Evolutionary conservation across 2,113 vertebrate genomes (phyloP), one percentile per base, ranked within the genome.

Genomic region (Zingel zingel): DNA sequence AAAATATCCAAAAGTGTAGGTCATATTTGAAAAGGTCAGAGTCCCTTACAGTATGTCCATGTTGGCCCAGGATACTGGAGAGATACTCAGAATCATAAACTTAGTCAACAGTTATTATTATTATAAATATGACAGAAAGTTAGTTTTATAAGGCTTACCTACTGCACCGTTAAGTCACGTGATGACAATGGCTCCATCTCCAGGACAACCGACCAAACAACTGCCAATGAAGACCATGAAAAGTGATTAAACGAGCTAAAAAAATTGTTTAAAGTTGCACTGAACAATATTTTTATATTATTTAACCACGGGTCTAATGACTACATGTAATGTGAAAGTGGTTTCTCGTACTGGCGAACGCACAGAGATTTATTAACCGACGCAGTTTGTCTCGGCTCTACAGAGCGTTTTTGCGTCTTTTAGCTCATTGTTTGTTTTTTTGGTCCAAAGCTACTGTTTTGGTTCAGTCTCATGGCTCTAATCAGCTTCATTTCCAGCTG

Each of bases 21-120:
- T 73, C 36, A 59, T 4, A 47, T 47, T 53, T 73, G 5, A 73
- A 65, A 59, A 53, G 54, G n/a, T 80, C 45, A 47, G 27, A 36
- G 12, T 11, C 76, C 27, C 21, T 48, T 12, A 43, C 39, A 9
- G 9, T 43, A 15, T 19, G 19, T 15, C 21, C 21, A 27, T 23
- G 45, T 33, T 10, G 27, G 25, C 5, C 4, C 7, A 21, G 27
- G 27, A 53, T 5, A 54, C 33, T 43, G 10, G 10, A 43, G 39
- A 43, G 10, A 10, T 43, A 43, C 39, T 11, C 83, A 81, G 36
- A 77, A 27, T 56, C 57, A 70, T 11, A 30, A 7, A 54, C 27
- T 48, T 27, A n/a, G 27, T 71, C 1, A 3, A 43, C 11, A 1
- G 10, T 58, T 47, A 33, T 54, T 1, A 1, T 21, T 33, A 33